Conservation (phyloP, 1,140 invertebrate genomes). For the Leptopilina clavipes region DNA sequence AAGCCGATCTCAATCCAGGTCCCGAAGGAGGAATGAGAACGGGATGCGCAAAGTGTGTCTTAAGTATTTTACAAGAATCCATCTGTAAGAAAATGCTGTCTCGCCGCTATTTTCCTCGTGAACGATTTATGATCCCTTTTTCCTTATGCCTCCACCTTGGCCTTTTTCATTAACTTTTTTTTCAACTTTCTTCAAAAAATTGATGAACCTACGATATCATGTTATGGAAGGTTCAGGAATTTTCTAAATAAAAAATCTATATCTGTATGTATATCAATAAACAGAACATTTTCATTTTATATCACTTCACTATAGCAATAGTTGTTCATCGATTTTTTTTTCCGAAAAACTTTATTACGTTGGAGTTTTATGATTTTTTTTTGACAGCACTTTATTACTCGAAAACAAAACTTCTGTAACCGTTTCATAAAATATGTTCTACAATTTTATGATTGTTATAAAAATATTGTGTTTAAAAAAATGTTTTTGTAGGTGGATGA, state of each 20-base stretch:
- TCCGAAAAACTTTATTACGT: slow-evolving; percentile 1
- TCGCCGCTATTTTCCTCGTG: slow-evolving; percentile 58
- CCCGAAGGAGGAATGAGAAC: slow-evolving; percentile 46
- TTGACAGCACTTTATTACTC: background rate
- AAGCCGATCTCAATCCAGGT: slow-evolving; percentile 54
- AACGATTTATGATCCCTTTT: slow-evolving; percentile 53
- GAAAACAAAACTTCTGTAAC: slow-evolving; percentile 1
- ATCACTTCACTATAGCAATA: background rate
- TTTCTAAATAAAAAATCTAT: background rate
- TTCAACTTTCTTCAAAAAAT: background rate
- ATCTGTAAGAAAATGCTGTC: slow-evolving; percentile 60
- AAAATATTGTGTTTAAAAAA: background rate
- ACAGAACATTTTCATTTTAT: background rate
- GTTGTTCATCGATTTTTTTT: slow-evolving; percentile 4
- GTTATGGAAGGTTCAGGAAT: background rate
- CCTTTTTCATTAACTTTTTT: slow-evolving; percentile 9
- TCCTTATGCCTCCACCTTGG: background rate
- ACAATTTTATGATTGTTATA: background rate
- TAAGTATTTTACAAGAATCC: slow-evolving; percentile 66
- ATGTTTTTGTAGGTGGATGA: background rate
- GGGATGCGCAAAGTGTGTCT: slow-evolving; percentile 63
- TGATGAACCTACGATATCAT: background rate
- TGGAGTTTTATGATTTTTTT: slow-evolving; percentile 5
- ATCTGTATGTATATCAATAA: background rate
- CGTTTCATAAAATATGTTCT: background rate